Percentiles rank a stretch among this genome's conserved stretches.
phyloP scores from a whole-genome alignment of 2,797 vertebrate species.

The Danio tinwini region DNA sequence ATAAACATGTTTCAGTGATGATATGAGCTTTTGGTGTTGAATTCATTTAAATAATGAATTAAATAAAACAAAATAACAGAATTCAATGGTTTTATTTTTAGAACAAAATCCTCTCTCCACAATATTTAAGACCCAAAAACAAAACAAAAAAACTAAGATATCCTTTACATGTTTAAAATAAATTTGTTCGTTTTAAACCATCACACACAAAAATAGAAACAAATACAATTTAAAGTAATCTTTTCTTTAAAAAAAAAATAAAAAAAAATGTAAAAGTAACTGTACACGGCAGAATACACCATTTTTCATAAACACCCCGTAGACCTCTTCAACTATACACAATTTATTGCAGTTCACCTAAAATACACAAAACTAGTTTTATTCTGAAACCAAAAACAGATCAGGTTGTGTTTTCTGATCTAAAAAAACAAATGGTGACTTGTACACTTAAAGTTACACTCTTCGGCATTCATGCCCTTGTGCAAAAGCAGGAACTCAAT shows the following conservation, averaged over 20 bases:
- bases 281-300: constrained; percentile 84
- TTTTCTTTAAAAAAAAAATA: constrained; percentile 59
- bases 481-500: constrained; percentile 48
- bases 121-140: constrained; percentile 73
- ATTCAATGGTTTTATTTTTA: constrained; percentile 79
- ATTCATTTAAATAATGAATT: neutral
- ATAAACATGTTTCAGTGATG: too few relatives aligned
- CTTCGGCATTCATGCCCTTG: constrained; percentile 20
- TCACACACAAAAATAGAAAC: constrained; percentile 81
- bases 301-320: constrained; percentile 80
- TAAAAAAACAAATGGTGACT: constrained; percentile 60
- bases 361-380: constrained; percentile 68
- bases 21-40: too few relatives aligned
- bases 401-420: constrained; percentile 50
- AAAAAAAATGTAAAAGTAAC: constrained; percentile 77
- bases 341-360: constrained; percentile 76
- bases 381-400: constrained; percentile 54
- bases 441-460: constrained; percentile 42
- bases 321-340: constrained; percentile 76
- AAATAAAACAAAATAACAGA: constrained; percentile 54
- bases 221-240: constrained; percentile 75
- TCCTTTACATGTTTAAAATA: constrained; percentile 78
- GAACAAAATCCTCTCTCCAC: constrained; percentile 78
- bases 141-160: constrained; percentile 76
- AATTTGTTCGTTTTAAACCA: constrained; percentile 80